Percentiles rank a stretch among this genome's conserved stretches.
Conservation (phyloP, 1,140 invertebrate species). For the Chrysomallon squamiferum region DNA sequence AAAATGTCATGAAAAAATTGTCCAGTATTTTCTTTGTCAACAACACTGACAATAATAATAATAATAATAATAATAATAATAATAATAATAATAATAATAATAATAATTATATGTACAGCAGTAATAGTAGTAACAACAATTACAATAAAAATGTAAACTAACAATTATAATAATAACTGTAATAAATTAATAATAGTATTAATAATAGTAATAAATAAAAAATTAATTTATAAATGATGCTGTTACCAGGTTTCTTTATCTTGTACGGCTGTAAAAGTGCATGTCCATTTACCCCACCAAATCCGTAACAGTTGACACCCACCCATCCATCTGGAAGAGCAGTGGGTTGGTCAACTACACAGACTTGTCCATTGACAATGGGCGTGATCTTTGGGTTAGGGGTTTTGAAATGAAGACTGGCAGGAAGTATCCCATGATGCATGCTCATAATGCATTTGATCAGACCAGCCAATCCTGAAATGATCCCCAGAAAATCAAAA, state of each 20-base stretch:
- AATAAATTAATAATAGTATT: too few species aligned
- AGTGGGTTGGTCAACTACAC: conserved; percentile 74
- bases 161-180: background rate
- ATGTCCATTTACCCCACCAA: conserved; percentile 96
- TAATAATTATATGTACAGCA: too few species aligned
- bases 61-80: too few species aligned
- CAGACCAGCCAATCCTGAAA: conserved; percentile 78
- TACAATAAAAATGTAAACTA: too few species aligned
- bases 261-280: conserved; percentile 75
- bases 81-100: too few species aligned
- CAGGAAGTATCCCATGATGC: conserved; percentile 83
- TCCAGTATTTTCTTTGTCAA: too few species aligned
- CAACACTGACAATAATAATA: too few species aligned
- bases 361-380: conserved; percentile 80
- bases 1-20: too few species aligned
- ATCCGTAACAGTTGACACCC: conserved; percentile 93
- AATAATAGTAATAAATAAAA: too few species aligned
- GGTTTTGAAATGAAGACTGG: conserved; percentile 84
- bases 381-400: conserved; percentile 88
- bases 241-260: background rate
- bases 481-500: too few species aligned
- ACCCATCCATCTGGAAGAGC: conserved; percentile 63
- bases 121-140: too few species aligned
- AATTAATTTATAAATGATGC: too few species aligned
- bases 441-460: conserved; percentile 88